Evolutionary conservation across 2,113 vertebrate genomes (phyloP).

Genomic region (Crypturellus undulatus): DNA sequence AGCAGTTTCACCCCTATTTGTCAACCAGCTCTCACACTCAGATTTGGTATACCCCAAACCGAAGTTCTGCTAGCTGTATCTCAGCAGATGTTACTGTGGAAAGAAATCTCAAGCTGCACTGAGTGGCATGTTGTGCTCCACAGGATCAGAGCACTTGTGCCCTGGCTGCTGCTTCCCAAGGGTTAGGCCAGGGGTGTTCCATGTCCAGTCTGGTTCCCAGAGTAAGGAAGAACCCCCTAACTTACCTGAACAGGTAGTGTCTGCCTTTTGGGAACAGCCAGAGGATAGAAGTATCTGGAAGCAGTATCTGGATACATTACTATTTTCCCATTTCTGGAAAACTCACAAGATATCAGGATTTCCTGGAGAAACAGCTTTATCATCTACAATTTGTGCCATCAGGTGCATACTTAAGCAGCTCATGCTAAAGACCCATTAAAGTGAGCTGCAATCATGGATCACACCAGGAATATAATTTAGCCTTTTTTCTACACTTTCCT

Average conservation of each 20-base stretch:
- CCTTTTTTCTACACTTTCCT: not conserved
- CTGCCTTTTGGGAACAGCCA: not conserved
- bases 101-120: not conserved
- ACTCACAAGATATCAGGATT: not conserved
- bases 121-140: not conserved
- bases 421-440: not conserved
- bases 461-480: not conserved
- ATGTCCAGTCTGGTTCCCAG: not conserved
- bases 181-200: not conserved
- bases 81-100: not conserved
- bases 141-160: not conserved
- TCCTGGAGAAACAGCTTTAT: not conserved
- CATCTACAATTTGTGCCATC: not conserved
- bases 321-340: not conserved
- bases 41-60: not conserved
- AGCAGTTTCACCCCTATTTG: not conserved
- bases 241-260: not conserved
- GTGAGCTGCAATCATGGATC: not conserved
- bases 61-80: not conserved
- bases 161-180: not conserved
- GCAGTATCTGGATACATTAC: too few relatives aligned
- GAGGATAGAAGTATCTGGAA: not conserved
- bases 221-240: not conserved
- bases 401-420: not conserved
- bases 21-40: not conserved